Conservation (phyloP, 2,797 vertebrate genomes). For the Acropternis orthonyx region DNA sequence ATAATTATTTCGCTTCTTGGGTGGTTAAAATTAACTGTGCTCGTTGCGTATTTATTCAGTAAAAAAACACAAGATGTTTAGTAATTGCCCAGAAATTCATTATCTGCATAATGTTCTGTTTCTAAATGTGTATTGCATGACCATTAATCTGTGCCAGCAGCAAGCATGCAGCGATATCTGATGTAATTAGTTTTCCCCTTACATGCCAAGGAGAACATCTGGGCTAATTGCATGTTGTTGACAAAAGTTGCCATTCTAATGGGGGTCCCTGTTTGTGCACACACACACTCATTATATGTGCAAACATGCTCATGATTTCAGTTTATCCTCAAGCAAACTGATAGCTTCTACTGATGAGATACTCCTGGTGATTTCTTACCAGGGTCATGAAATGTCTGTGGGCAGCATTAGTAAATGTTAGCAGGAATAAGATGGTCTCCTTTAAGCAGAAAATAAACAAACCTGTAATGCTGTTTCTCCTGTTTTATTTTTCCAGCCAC, state of each 20-base stretch:
- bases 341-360: not conserved
- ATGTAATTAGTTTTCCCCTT: constrained; percentile 38
- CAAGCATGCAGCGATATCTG: constrained; percentile 2
- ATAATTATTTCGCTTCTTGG: constrained; percentile 46
- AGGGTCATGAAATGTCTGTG: not conserved
- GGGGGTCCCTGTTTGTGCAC: not conserved
- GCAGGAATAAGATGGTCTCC: not conserved
- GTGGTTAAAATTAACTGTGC: constrained; percentile 56
- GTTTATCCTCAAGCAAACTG: not conserved
- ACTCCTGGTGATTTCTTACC: not conserved
- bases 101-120: constrained; percentile 53
- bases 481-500: constrained; percentile 80
- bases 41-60: not conserved
- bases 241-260: not conserved
- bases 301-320: not conserved
- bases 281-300: not conserved
- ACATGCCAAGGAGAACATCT: constrained; percentile 39
- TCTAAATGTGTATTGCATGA: constrained; percentile 27
- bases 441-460: not conserved
- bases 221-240: not conserved
- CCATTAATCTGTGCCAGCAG: constrained; percentile 38
- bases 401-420: not conserved
- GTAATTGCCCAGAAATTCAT: constrained; percentile 53
- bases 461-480: not conserved
- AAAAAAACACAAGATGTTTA: constrained; percentile 16